Base-by-base conservation (phyloP, 2,888 invertebrate species). In the Melinopterus prodromus region DNA sequence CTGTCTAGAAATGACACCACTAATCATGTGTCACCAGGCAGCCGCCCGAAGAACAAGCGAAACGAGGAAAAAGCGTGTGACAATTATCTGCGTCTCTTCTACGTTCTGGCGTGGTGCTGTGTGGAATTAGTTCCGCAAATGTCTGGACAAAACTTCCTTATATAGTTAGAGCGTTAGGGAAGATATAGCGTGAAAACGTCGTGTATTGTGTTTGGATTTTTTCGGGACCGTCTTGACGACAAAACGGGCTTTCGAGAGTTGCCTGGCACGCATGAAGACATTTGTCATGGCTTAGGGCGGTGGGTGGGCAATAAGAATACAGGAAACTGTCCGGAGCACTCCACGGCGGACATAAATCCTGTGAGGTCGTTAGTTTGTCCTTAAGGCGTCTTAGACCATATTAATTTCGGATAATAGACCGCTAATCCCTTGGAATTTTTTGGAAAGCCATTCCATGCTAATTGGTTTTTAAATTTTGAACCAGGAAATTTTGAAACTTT, bases 1-100 rank as follows among this genome's bases (percentile, higher is more conserved):
- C 53, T 53, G 53, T 53, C 53, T 53, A 53, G 53, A 53, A 53
- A 53, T 53, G 53, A 53, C 53, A 53, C 53, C 53, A 53, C 53
- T 53, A 53, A 53, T 53, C 53, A 53, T 53, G 9, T 53, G 53
- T 53, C 53, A 53, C 26, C 26, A 26, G 26, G 26, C 26, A 26
- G 26, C 26, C 2, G 26, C 26, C 26, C 26, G 3, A 26, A 26
- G 26, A 53, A 53, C 53, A 12, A 53, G 53, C 12, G 5, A 53
- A 53, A 12, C 1, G 53, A 53, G 12, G 12, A 53, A 53, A 53
- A 53, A 26, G 26, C 26, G 26, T 26, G 26, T 26, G 26, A 26
- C 26, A 26, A 26, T 26, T 26, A 26, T 26, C 26, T 26, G 26
- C 3, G 3, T 26, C 26, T 26, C 26, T 26, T 26, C 26, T 26